These are phyloP conservation scores for Amphipoea oculea DNA, from an alignment of 2,888 invertebrate genomes.

Conservation along the genomic window DNA sequence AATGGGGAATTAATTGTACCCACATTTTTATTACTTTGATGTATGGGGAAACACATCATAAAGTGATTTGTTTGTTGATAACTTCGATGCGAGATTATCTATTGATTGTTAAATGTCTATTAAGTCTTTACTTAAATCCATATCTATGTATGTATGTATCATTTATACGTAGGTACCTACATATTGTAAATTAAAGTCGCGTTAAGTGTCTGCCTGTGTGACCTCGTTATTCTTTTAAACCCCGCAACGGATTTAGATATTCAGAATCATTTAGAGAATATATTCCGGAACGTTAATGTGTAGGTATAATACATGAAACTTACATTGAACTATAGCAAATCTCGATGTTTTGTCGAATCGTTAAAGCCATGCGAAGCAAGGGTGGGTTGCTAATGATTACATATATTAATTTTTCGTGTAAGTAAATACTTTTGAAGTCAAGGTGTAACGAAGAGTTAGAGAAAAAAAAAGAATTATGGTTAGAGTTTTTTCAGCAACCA, in stretches of 20 bases:
- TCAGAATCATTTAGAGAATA: not conserved
- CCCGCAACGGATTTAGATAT: not conserved
- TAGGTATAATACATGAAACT: not conserved
- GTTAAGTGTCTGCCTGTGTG: not conserved
- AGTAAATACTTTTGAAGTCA: not conserved
- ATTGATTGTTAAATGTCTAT: conserved; percentile 4
- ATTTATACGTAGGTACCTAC: no score
- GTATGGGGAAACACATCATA: conserved; percentile 39
- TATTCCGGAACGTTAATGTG: no score
- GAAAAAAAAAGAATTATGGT: not conserved
- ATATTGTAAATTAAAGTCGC: not conserved
- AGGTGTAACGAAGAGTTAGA: not conserved
- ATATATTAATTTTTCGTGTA: not conserved
- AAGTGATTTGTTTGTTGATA: conserved; percentile 31
- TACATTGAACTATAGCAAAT: no score
- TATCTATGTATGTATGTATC: not conserved
- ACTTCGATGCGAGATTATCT: conserved; percentile 7
- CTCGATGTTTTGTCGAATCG: no score
- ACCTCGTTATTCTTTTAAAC: not conserved
- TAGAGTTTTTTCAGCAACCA: not conserved
- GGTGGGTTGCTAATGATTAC: not conserved
- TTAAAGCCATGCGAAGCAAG: no score
- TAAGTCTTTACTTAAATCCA: not conserved
- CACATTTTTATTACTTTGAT: conserved; percentile 48
- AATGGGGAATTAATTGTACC: conserved; percentile 60